A percentile compares a stretch with the other conserved stretches of the same genome.
Conservation (phyloP, 2,888 invertebrate species). For the Cephus pulcher region DNA sequence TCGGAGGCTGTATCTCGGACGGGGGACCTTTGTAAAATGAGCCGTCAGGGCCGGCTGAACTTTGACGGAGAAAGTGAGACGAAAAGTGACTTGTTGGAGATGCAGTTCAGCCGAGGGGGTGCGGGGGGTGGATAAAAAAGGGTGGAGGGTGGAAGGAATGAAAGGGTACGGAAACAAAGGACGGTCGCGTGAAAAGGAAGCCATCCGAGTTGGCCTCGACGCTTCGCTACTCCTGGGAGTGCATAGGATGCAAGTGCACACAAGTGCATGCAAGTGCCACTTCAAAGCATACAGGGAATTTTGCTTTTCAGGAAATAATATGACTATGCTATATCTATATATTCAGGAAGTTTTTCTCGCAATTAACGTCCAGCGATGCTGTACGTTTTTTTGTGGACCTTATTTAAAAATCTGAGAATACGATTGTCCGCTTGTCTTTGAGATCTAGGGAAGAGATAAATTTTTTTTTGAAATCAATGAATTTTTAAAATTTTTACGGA, state of each 20-base stretch:
- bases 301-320: background rate
- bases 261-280: no score
- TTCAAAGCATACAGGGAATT: no score
- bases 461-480: background rate
- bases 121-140: background rate
- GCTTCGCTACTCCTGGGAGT: no score
- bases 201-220: background rate
- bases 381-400: background rate
- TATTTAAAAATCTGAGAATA: background rate
- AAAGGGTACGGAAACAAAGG: slow-evolving; percentile 1
- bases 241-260: no score
- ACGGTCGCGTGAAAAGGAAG: background rate
- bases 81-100: background rate
- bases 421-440: background rate
- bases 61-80: background rate
- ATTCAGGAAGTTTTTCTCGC: background rate
- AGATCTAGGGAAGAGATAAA: background rate
- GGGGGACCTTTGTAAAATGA: slow-evolving; percentile 43
- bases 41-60: slow-evolving; percentile 30
- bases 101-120: background rate
- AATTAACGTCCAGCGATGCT: background rate
- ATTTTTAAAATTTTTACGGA: background rate
- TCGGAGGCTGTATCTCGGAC: slow-evolving; percentile 25
- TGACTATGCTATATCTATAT: background rate
- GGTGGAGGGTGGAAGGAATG: background rate